Percentiles rank a stretch among this genome's conserved stretches.
Conservation (phyloP, 2,113 vertebrate species). For the Anolis sagrei region DNA sequence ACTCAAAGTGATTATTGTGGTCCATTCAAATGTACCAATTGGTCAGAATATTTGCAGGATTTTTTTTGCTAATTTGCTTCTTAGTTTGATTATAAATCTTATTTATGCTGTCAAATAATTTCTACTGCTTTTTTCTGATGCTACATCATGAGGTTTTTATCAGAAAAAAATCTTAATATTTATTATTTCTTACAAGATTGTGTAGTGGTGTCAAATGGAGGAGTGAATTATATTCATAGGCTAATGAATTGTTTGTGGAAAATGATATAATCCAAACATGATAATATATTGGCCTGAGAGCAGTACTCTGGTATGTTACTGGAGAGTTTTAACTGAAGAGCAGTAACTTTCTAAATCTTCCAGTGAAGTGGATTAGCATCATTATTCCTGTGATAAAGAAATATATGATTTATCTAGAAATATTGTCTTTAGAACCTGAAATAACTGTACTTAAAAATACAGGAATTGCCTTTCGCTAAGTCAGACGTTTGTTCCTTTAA, state of each 20-base stretch:
- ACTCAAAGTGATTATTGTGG: neutral
- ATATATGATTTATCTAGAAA: neutral
- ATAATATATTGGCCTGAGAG: neutral
- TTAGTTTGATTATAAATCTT: conserved; percentile 14
- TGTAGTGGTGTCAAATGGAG: neutral
- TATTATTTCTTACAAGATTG: neutral
- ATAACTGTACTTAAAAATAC: neutral
- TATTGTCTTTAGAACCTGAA: conserved; percentile 7
- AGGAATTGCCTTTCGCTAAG: neutral
- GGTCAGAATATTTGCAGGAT: conserved; percentile 53
- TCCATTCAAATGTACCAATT: conserved; percentile 1
- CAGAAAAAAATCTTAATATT: neutral
- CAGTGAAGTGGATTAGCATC: conserved; percentile 1
- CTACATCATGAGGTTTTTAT: neutral
- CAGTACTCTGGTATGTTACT: conserved; percentile 11
- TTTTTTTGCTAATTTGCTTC: neutral
- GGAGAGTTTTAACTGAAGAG: neutral
- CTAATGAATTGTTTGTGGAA: neutral
- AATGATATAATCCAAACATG: neutral
- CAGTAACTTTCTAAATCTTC: conserved; percentile 24
- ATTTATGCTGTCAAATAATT: conserved; percentile 10
- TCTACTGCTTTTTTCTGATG: conserved; percentile 25
- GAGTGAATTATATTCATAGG: neutral
- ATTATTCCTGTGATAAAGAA: conserved; percentile 18
- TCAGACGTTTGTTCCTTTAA: neutral